These are phyloP conservation scores for Penaeus chinensis DNA, from an alignment of 1,140 invertebrate genomes.

Conservation along the genomic window DNA sequence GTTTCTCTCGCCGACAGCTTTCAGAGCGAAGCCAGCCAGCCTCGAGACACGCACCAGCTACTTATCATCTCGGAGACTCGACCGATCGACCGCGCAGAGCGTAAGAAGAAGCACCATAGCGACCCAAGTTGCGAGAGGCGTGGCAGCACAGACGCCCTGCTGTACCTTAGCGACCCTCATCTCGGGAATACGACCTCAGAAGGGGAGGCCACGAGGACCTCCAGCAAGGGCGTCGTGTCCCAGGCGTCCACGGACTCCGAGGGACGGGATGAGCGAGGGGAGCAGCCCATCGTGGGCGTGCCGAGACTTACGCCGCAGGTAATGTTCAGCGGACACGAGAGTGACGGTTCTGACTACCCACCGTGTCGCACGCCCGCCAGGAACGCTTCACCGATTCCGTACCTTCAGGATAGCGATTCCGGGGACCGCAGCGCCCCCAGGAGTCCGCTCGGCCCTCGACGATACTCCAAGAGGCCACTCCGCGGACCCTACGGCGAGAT, in stretches of 20 bases:
- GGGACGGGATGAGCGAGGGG: conserved; percentile 53
- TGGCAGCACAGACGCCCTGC: conserved; percentile 33
- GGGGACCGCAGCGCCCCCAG: conserved; percentile 59
- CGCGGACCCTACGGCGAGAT: conserved; percentile 85
- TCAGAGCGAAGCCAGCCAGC: conserved; percentile 25
- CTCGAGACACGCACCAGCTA: conserved; percentile 29
- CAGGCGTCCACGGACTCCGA: conserved; percentile 64
- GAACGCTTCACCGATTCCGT: conserved; percentile 59
- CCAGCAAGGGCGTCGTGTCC: conserved; percentile 54
- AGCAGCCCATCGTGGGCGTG: conserved; percentile 33
- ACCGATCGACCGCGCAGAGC: conserved; percentile 42
- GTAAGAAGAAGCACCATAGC: conserved; percentile 56
- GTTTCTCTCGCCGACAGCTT: conserved; percentile 53
- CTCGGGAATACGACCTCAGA: conserved; percentile 8
- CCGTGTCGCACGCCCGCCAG: conserved; percentile 45
- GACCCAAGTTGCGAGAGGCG: conserved; percentile 52
- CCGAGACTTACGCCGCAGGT: conserved; percentile 56
- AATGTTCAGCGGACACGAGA: conserved; percentile 59
- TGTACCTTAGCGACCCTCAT: conserved; percentile 50
- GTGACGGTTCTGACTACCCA: conserved; percentile 57
- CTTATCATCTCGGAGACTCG: conserved; percentile 30
- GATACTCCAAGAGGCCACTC: conserved; percentile 81
- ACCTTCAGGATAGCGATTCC: conserved; percentile 62
- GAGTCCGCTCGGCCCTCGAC: conserved; percentile 67
- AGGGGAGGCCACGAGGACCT: conserved; percentile 1